A percentile compares a stretch with the other conserved stretches of the same genome.
Conservation (phyloP, 2,113 vertebrate genomes). For the Trogon surrucura region DNA sequence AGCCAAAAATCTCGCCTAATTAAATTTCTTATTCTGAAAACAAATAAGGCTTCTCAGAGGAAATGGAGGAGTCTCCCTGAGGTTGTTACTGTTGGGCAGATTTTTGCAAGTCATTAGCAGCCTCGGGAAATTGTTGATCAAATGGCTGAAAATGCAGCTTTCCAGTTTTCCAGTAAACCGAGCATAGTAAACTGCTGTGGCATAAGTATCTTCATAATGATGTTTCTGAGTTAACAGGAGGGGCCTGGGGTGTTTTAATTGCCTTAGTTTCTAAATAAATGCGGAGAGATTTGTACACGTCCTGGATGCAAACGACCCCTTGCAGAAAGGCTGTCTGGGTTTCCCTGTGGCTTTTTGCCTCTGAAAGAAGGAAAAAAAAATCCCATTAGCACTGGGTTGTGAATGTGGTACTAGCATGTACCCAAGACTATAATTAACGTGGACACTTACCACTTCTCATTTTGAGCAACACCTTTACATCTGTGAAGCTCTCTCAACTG, state of each 20-base stretch:
- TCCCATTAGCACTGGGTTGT: background rate
- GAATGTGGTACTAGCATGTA: background rate
- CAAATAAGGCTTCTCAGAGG: conserved; percentile 2
- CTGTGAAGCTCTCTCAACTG: background rate
- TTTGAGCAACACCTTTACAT: conserved; percentile 15
- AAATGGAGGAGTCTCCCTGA: background rate
- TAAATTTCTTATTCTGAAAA: conserved; percentile 46
- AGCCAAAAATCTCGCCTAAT: background rate
- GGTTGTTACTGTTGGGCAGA: conserved; percentile 35
- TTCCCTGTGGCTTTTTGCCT: background rate
- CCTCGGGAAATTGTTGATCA: conserved; percentile 30
- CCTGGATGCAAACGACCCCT: background rate
- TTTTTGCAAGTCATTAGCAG: conserved; percentile 58
- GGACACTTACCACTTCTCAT: background rate
- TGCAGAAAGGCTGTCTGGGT: background rate
- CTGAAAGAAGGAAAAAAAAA: background rate
- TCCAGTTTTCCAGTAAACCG: conserved; percentile 35
- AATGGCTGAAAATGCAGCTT: conserved; percentile 46
- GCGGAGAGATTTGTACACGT: background rate
- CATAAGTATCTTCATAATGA: conserved; percentile 44
- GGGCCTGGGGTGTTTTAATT: conserved; percentile 51
- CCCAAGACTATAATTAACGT: background rate
- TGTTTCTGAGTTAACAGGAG: conserved; percentile 49
- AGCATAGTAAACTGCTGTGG: conserved; percentile 12
- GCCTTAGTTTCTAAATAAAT: conserved; percentile 52